Evolutionary conservation across 2,113 vertebrate species (phyloP).

Genomic region (Calyptomena viridis): DNA sequence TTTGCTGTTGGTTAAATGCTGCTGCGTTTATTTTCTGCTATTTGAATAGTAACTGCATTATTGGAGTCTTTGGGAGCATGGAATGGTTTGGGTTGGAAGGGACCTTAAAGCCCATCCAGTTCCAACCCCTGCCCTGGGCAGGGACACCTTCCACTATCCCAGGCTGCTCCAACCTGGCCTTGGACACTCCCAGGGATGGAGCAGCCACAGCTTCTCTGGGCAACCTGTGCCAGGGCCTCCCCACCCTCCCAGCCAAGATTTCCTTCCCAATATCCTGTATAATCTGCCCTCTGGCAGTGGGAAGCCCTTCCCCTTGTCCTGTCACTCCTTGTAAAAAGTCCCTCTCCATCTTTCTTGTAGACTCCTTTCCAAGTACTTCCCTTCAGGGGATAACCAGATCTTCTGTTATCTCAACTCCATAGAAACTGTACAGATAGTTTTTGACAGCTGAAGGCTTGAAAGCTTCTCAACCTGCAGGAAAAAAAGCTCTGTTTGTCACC

Average conservation of each 20-base stretch:
- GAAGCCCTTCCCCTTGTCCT: background rate
- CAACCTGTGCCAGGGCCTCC: background rate
- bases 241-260: background rate
- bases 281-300: background rate
- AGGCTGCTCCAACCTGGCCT: background rate
- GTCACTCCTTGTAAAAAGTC: background rate
- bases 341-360: background rate
- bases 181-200: background rate
- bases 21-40: background rate
- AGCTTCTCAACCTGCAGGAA: background rate
- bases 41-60: background rate
- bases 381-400: background rate
- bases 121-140: background rate
- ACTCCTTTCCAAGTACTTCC: background rate
- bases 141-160: accelerated
- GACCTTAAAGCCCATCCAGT: background rate
- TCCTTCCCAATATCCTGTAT: background rate
- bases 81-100: background rate
- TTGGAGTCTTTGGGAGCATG: background rate
- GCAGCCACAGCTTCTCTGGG: background rate
- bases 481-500: background rate
- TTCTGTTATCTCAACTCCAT: accelerated
- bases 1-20: background rate
- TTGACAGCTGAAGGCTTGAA: background rate
- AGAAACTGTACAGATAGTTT: background rate